Percentiles rank a stretch among this genome's conserved stretches.
These are phyloP conservation scores for Colossoma macropomum DNA, from an alignment of 2,113 vertebrate species.

Conservation along the genomic window DNA sequence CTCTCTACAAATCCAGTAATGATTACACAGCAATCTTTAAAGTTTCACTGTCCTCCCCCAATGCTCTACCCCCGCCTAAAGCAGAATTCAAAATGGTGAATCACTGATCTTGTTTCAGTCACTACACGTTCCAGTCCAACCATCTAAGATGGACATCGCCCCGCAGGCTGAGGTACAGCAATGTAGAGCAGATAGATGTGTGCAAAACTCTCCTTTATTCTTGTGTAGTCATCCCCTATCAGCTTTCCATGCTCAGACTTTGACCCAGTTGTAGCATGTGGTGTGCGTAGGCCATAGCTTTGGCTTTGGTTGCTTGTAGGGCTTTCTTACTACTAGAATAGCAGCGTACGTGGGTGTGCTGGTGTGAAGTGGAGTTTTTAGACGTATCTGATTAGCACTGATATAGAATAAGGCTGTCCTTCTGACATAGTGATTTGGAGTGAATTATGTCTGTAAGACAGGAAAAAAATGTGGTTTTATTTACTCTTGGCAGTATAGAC, in stretches of 20 bases:
- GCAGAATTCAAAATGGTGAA: not conserved
- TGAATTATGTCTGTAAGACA: not conserved
- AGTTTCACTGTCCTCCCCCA: not conserved
- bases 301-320: conserved; percentile 4
- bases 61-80: not conserved
- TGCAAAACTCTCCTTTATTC: not conserved
- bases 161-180: conserved; percentile 76
- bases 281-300: not conserved
- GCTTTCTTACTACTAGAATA: conserved; percentile 13
- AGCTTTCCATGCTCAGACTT: not conserved
- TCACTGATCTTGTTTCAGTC: conserved; percentile 71
- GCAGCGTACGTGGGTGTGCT: not conserved
- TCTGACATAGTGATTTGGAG: not conserved
- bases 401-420: not conserved
- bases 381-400: not conserved
- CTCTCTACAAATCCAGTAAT: too few species aligned
- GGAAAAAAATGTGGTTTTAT: not conserved
- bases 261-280: not conserved
- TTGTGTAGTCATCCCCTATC: not conserved
- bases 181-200: conserved; percentile 53
- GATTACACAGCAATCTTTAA: too few species aligned
- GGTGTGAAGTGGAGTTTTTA: not conserved
- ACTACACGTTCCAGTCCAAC: conserved; percentile 74
- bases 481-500: not conserved
- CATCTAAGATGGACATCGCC: conserved; percentile 77